Evolutionary conservation across 1,140 invertebrate genomes (phyloP).

Genomic region (Stegodyphus mimosarum): DNA sequence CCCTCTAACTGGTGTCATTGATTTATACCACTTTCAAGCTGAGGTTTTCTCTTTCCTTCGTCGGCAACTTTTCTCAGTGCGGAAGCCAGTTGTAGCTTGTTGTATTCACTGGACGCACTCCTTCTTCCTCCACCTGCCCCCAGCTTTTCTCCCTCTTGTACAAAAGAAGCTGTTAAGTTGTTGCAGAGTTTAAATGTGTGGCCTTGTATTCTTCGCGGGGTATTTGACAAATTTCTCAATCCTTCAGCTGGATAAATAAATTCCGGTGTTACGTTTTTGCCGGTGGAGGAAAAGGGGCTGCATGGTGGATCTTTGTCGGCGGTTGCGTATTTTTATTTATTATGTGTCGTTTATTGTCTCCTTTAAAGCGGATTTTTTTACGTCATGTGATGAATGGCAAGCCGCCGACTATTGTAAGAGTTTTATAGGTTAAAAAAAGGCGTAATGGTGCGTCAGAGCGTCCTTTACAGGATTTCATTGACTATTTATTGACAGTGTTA

Average conservation of each 20-base stretch:
- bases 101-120: constrained; percentile 31
- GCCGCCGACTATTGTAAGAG: too few species aligned
- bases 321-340: constrained; percentile 1
- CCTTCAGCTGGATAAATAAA: constrained; percentile 57
- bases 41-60: too few species aligned
- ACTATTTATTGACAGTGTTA: too few species aligned
- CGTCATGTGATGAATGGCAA: constrained; percentile 12
- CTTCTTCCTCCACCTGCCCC: background rate
- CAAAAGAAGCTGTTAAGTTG: constrained; percentile 57
- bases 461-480: too few species aligned
- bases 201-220: constrained; percentile 25
- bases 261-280: constrained; percentile 24
- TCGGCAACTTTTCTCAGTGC: constrained; percentile 33
- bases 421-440: too few species aligned
- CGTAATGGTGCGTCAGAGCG: too few species aligned
- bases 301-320: background rate
- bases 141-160: background rate
- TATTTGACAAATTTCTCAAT: constrained; percentile 56
- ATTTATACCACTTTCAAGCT: background rate
- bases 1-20: too few species aligned
- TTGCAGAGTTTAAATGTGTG: constrained; percentile 22
- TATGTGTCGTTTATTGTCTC: background rate
- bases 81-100: constrained; percentile 47
- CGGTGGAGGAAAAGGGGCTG: background rate
- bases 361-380: background rate